A percentile compares a stretch with the other conserved stretches of the same genome.
These are phyloP conservation scores for Echinometra lucunter DNA, from an alignment of 53 echinoderm and acorn worm genomes.

Conservation along the genomic window DNA sequence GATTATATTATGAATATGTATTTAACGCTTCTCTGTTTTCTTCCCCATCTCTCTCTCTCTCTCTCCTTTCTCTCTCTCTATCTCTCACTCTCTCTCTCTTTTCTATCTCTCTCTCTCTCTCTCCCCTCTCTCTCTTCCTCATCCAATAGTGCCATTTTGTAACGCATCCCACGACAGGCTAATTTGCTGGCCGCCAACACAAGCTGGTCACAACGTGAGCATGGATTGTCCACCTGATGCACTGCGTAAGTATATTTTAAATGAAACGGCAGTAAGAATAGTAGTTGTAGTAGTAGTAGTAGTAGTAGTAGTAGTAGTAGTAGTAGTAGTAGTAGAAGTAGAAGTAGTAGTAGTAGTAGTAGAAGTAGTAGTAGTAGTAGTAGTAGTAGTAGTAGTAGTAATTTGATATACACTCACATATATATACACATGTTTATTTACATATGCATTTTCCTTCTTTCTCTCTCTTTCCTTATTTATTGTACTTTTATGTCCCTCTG, in stretches of 20 bases:
- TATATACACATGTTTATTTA: no score
- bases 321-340: slow-evolving; percentile 52
- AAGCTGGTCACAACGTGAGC: slow-evolving; percentile 75
- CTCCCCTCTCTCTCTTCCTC: neutral
- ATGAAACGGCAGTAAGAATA: neutral
- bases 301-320: slow-evolving; percentile 11
- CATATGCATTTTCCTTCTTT: no score
- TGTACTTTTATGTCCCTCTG: no score
- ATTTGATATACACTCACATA: no score
- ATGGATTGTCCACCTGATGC: slow-evolving; percentile 72
- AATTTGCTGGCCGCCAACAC: slow-evolving; percentile 84
- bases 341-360: slow-evolving; percentile 31
- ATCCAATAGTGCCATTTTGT: slow-evolving; percentile 61
- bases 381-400: slow-evolving; percentile 24
- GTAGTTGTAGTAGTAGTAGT: neutral
- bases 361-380: neutral
- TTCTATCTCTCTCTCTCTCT: neutral
- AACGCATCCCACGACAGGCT: slow-evolving; percentile 76
- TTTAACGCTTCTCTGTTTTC: no score
- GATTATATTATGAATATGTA: no score
- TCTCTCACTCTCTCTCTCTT: neutral
- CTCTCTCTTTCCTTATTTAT: no score
- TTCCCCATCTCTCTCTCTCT: neutral
- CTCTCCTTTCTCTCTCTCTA: neutral
- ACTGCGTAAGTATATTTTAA: neutral